These are phyloP conservation scores for Neopelma chrysocephalum DNA, from an alignment of 2,797 vertebrate genomes.

Conservation along the genomic window DNA sequence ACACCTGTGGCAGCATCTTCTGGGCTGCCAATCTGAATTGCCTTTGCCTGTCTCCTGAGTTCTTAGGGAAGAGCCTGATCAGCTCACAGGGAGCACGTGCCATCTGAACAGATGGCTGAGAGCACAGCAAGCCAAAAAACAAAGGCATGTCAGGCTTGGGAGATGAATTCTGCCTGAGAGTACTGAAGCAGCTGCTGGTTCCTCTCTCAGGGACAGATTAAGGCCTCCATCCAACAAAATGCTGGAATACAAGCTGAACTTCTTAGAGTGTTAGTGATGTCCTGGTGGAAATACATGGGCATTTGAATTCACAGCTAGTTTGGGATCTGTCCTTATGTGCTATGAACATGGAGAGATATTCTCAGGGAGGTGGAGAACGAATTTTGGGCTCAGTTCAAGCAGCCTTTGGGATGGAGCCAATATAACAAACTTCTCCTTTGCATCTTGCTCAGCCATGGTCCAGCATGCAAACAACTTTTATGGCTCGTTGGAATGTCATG, in stretches of 20 bases:
- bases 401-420: background rate
- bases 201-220: background rate
- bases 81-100: background rate
- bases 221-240: slow-evolving; percentile 12
- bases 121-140: slow-evolving; percentile 28
- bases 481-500: background rate
- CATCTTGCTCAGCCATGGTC: background rate
- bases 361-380: background rate
- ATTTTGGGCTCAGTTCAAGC: background rate
- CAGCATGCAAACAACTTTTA: background rate
- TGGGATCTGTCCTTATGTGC: background rate
- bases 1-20: background rate
- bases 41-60: background rate
- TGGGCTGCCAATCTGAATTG: background rate
- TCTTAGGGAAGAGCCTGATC: background rate
- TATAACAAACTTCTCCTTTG: background rate
- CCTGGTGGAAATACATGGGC: background rate
- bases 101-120: slow-evolving; percentile 53
- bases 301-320: background rate
- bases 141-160: background rate
- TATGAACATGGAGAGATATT: accelerated
- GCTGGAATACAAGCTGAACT: background rate
- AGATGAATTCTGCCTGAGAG: slow-evolving; percentile 25
- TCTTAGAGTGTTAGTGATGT: background rate
- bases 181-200: slow-evolving; percentile 35